Evolutionary conservation across 2,113 vertebrate genomes (phyloP).

Genomic region (Hypocryptadius cinnamomeus): DNA sequence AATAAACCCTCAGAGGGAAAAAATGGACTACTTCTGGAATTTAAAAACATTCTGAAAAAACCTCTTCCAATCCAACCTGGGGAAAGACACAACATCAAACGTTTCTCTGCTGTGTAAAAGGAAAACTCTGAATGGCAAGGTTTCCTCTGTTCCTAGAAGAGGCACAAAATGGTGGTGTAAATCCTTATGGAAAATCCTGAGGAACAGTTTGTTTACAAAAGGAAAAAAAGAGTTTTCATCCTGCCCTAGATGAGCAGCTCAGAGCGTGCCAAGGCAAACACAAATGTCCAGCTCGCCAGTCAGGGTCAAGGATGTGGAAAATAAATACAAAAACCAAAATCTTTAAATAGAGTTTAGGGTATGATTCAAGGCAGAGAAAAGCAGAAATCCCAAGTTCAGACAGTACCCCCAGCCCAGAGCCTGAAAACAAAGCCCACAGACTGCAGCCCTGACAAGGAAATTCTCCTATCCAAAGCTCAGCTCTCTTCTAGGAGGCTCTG

Average conservation of each 20-base stretch:
- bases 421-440: background rate
- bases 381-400: background rate
- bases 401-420: background rate
- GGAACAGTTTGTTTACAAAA: slow-evolving; percentile 48
- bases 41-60: background rate
- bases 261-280: slow-evolving; percentile 58
- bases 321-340: slow-evolving; percentile 11
- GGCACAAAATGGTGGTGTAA: slow-evolving; percentile 49
- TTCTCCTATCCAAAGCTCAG: background rate
- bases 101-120: background rate
- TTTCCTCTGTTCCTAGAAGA: slow-evolving; percentile 34
- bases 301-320: slow-evolving; percentile 52
- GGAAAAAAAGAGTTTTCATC: slow-evolving; percentile 36
- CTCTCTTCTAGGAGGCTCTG: background rate
- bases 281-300: slow-evolving; percentile 24
- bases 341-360: slow-evolving; percentile 52
- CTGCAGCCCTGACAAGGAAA: background rate
- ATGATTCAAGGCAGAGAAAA: background rate
- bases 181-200: slow-evolving; percentile 15
- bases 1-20: background rate
- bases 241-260: slow-evolving; percentile 24
- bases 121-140: background rate
- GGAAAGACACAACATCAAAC: background rate
- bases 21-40: background rate
- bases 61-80: background rate